A percentile compares a stretch with the other conserved stretches of the same genome.
Conservation (phyloP, 1,140 invertebrate genomes). For the Diorhabda sublineata region DNA sequence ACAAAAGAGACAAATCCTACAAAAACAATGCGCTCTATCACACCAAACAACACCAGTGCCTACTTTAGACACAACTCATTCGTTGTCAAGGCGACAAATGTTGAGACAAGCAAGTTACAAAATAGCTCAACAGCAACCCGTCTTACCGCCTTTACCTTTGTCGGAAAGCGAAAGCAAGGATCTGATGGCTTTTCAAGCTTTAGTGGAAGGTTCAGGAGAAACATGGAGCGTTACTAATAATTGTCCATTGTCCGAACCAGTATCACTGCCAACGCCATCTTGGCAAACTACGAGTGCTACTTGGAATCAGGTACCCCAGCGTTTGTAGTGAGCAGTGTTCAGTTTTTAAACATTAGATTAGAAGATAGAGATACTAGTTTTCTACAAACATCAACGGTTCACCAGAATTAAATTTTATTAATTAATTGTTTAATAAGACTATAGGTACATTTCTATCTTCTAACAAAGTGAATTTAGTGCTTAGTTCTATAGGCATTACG, state of each 20-base stretch:
- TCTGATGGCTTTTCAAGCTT: conserved; percentile 55
- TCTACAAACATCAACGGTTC: no score
- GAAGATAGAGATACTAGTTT: no score
- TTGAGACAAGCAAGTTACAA: conserved; percentile 75
- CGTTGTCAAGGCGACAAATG: conserved; percentile 61
- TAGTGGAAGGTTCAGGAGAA: conserved; percentile 49
- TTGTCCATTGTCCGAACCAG: conserved; percentile 56
- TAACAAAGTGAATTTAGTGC: conserved; percentile 7
- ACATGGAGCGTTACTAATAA: conserved; percentile 55
- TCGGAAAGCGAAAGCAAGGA: conserved; percentile 58
- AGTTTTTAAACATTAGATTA: neutral
- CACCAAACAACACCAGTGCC: conserved; percentile 44
- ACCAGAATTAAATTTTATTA: no score
- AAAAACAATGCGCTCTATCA: conserved; percentile 70
- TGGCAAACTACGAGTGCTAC: conserved; percentile 42
- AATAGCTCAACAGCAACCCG: conserved; percentile 66
- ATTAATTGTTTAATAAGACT: no score
- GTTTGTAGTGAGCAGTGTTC: conserved; percentile 32
- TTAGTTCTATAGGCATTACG: conserved; percentile 29
- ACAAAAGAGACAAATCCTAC: conserved; percentile 74
- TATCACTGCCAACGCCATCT: conserved; percentile 21
- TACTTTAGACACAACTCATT: conserved; percentile 40
- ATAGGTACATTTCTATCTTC: no score
- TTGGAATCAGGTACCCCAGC: conserved; percentile 47
- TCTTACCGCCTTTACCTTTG: conserved; percentile 54